Conservation (phyloP, 2,888 invertebrate species). For the Pheosia gnoma region DNA sequence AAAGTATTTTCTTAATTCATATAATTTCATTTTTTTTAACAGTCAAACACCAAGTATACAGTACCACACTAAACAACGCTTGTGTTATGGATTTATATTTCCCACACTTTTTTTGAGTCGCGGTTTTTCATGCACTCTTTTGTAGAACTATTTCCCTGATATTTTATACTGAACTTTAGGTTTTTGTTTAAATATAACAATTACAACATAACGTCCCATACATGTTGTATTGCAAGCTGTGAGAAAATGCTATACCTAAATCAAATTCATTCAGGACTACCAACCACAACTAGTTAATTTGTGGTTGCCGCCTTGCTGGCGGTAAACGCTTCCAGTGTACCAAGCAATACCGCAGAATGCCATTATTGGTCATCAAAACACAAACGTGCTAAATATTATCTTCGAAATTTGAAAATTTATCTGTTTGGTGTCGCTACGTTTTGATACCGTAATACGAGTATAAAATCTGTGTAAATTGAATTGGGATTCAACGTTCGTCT, state of each 20-base stretch:
- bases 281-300: conserved; percentile 1
- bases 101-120: too few species aligned
- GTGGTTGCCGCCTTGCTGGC: not conserved
- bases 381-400: not conserved
- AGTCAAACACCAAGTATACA: too few species aligned
- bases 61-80: too few species aligned
- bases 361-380: not conserved
- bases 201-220: too few species aligned
- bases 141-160: too few species aligned
- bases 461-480: too few species aligned
- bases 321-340: not conserved
- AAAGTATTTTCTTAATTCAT: too few species aligned
- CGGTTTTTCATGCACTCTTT: too few species aligned
- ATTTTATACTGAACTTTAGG: too few species aligned
- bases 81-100: too few species aligned
- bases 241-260: not conserved
- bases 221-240: not conserved
- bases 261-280: not conserved
- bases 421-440: not conserved
- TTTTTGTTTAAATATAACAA: too few species aligned
- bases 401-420: not conserved
- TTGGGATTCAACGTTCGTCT: conserved; percentile 31
- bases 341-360: not conserved
- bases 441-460: not conserved
- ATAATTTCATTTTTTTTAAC: too few species aligned